Evolutionary conservation across 2,113 vertebrate genomes (phyloP).

Genomic region (Chauna torquata): DNA sequence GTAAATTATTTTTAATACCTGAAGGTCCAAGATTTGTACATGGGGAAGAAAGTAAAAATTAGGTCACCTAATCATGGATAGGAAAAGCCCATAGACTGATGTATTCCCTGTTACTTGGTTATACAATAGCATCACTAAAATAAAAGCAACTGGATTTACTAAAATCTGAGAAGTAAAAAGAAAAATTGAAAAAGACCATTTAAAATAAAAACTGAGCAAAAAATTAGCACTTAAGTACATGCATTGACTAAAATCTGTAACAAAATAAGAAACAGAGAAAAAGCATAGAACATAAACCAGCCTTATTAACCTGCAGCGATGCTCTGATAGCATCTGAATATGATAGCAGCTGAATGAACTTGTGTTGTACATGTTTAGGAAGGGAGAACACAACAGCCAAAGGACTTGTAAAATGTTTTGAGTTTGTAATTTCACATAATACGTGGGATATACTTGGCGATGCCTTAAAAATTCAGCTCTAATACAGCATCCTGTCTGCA

Average conservation of each 20-base stretch:
- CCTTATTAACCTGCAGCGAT: background rate
- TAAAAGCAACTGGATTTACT: background rate
- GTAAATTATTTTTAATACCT: background rate
- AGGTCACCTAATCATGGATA: background rate
- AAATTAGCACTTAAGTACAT: background rate
- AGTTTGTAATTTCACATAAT: background rate
- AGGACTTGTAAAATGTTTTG: background rate
- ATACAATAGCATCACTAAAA: background rate
- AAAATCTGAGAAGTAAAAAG: background rate
- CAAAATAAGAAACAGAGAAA: background rate
- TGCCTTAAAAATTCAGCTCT: background rate
- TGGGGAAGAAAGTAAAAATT: background rate
- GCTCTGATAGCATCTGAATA: background rate
- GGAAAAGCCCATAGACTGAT: background rate
- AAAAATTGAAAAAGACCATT: background rate
- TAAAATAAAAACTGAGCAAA: background rate
- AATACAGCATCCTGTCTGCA: background rate
- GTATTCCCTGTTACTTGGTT: background rate
- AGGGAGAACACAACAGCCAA: background rate
- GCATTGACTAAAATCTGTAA: background rate
- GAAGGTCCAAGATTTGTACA: background rate
- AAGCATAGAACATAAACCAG: background rate
- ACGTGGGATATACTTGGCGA: background rate
- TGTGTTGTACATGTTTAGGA: background rate
- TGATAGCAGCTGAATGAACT: background rate